Percentiles rank a stretch among this genome's conserved stretches.
phyloP scores from a whole-genome alignment of 2,888 invertebrate species.

The Chydorus sphaericus region DNA sequence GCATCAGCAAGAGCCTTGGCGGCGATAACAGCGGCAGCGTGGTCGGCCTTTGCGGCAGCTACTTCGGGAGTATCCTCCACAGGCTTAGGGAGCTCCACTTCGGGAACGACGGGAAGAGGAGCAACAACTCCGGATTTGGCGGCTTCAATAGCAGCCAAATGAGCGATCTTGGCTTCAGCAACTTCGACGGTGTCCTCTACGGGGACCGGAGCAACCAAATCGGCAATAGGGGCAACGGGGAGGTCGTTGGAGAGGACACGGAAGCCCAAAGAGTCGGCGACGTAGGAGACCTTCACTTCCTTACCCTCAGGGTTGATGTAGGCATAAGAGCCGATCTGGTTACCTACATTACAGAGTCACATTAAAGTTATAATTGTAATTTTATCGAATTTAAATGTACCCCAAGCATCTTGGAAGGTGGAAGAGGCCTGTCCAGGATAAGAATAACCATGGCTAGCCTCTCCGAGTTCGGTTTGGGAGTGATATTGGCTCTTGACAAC shows the following conservation, averaged over 20 bases:
- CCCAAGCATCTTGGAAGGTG: slow-evolving; percentile 17
- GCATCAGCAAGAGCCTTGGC: slow-evolving; percentile 3
- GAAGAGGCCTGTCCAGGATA: slow-evolving; percentile 16
- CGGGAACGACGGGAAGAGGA: slow-evolving; percentile 3
- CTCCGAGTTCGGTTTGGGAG: slow-evolving; percentile 19
- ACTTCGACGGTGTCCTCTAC: slow-evolving; percentile 8
- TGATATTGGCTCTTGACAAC: slow-evolving; percentile 19
- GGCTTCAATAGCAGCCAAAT: not conserved
- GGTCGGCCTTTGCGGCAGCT: slow-evolving; percentile 18
- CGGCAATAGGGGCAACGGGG: slow-evolving; percentile 20
- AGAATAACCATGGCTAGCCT: slow-evolving; percentile 19
- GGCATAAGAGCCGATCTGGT: slow-evolving; percentile 32
- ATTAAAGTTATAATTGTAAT: too few relatives aligned
- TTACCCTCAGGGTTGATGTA: slow-evolving; percentile 34
- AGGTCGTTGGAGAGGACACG: slow-evolving; percentile 32
- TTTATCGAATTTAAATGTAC: too few relatives aligned
- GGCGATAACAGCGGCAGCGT: not conserved
- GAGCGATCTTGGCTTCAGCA: not conserved
- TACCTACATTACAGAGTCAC: too few relatives aligned
- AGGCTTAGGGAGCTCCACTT: slow-evolving; percentile 15
- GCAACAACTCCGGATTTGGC: slow-evolving; percentile 6
- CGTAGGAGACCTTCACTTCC: slow-evolving; percentile 23
- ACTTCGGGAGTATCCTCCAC: slow-evolving; percentile 19
- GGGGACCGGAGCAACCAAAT: slow-evolving; percentile 3
- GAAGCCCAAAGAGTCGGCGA: slow-evolving; percentile 28